Percentiles rank a stretch among this genome's conserved stretches.
Evolutionary conservation across 2,113 vertebrate genomes (phyloP).

Genomic region (Tupaia tana): DNA sequence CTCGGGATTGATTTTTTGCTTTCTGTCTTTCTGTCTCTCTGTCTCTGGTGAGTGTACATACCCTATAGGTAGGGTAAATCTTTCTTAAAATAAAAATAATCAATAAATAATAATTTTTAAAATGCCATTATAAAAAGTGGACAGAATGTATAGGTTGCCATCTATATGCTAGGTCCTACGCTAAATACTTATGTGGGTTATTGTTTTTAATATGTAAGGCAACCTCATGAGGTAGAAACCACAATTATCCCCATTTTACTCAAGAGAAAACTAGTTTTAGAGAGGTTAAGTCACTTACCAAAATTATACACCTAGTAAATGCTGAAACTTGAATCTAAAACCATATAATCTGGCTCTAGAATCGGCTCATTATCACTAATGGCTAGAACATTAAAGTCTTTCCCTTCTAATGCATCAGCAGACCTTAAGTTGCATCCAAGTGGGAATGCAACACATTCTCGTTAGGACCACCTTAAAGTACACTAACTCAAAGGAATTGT

Average conservation of each 20-base stretch:
- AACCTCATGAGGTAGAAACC: conserved; percentile 26
- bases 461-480: not conserved
- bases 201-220: not conserved
- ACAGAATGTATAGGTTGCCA: conserved; percentile 38
- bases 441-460: not conserved
- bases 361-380: not conserved
- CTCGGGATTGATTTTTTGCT: no score
- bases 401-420: not conserved
- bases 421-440: not conserved
- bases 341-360: not conserved
- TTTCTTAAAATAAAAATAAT: no score
- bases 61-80: no score
- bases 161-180: not conserved
- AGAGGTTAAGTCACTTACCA: conserved; percentile 49
- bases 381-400: not conserved
- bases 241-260: conserved; percentile 22
- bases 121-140: conserved; percentile 46
- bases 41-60: no score
- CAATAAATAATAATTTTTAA: no score
- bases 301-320: not conserved
- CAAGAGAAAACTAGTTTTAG: conserved; percentile 61
- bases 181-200: not conserved
- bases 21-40: no score
- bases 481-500: not conserved
- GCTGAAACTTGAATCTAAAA: not conserved